Evolutionary conservation across 2,888 invertebrate species (phyloP).

Genomic region (Acleris sparsana): DNA sequence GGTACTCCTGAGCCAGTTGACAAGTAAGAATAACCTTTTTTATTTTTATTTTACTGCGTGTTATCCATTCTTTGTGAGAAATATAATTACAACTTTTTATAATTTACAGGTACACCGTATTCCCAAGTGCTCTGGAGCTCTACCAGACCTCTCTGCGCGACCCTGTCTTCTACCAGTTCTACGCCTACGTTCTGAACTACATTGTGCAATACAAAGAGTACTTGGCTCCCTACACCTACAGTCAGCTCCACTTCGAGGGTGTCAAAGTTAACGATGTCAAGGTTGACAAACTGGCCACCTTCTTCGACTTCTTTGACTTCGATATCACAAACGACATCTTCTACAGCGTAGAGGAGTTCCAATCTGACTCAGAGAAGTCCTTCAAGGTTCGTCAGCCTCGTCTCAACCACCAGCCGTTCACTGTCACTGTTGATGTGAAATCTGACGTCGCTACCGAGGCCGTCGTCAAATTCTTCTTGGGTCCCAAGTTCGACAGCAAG

Average conservation of each 20-base stretch:
- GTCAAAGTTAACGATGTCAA: constrained; percentile 77
- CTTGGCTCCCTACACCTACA: constrained; percentile 77
- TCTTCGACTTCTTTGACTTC: constrained; percentile 80
- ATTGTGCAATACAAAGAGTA: constrained; percentile 79
- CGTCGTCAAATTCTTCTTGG: constrained; percentile 83
- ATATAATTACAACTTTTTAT: too few species aligned
- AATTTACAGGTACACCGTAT: constrained; percentile 67
- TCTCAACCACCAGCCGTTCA: constrained; percentile 86
- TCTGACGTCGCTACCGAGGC: constrained; percentile 76
- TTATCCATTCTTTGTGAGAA: too few species aligned
- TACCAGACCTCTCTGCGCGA: constrained; percentile 83
- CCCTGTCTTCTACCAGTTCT: constrained; percentile 85
- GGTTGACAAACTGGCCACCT: constrained; percentile 81
- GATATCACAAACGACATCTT: constrained; percentile 39
- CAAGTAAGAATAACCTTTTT: constrained; percentile 50
- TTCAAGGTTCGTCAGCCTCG: constrained; percentile 80
- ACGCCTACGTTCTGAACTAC: constrained; percentile 75
- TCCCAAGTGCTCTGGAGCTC: constrained; percentile 81
- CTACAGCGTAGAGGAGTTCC: constrained; percentile 48
- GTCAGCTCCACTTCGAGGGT: constrained; percentile 64
- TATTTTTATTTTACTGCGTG: too few species aligned
- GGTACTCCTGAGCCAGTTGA: constrained; percentile 54
- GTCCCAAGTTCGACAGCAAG: constrained; percentile 84
- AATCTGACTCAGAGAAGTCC: constrained; percentile 50
- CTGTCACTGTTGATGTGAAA: constrained; percentile 77